These are phyloP conservation scores for Centropus bengalensis DNA, from an alignment of 2,113 vertebrate species.

Conservation along the genomic window DNA sequence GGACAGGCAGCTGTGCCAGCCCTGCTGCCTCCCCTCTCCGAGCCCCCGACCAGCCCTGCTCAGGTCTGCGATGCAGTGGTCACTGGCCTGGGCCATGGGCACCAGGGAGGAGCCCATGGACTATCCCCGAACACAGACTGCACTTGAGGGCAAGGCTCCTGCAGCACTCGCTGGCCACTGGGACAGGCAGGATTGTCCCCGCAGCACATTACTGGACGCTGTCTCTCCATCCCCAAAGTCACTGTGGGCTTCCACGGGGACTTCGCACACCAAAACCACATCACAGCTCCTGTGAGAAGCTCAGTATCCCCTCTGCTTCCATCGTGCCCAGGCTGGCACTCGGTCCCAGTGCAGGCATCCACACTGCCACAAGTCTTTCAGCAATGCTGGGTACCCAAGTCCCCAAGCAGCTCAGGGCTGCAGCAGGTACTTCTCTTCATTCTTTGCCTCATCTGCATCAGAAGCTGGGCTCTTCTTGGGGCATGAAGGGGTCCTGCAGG, in stretches of 20 bases:
- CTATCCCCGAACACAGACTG: rapidly evolving
- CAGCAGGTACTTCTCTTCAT: constrained; percentile 82
- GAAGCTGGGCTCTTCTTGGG: constrained; percentile 68
- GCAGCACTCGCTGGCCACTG: rapidly evolving
- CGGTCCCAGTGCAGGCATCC: background rate
- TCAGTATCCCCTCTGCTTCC: background rate
- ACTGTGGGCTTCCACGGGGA: background rate
- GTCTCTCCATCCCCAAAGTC: background rate
- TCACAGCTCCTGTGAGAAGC: background rate
- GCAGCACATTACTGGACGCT: background rate
- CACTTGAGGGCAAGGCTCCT: background rate
- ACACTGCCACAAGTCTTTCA: rapidly evolving
- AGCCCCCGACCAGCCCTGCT: rapidly evolving
- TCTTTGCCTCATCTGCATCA: constrained; percentile 70
- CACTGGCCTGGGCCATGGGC: rapidly evolving
- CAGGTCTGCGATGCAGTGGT: rapidly evolving
- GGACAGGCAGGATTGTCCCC: background rate
- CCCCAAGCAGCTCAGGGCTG: constrained; percentile 71
- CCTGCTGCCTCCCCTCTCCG: background rate
- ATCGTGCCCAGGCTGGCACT: rapidly evolving
- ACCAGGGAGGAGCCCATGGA: background rate
- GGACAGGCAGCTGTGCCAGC: background rate
- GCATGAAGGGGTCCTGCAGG: constrained; percentile 81
- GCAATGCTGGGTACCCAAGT: rapidly evolving
- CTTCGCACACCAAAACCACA: rapidly evolving